Conservation (phyloP, 1,140 invertebrate genomes). For the Drosophila baimaii region DNA sequence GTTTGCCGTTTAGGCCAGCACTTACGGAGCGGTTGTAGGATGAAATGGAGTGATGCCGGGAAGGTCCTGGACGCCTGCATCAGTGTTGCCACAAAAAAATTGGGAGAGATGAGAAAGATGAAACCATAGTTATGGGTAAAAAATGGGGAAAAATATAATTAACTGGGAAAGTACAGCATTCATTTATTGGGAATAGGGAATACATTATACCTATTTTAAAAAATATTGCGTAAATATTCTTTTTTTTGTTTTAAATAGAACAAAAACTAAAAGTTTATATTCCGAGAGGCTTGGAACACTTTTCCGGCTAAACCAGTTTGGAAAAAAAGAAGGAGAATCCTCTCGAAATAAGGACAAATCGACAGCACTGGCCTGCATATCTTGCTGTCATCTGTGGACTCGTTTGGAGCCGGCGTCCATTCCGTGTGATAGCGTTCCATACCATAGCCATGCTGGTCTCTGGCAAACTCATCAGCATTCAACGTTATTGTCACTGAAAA, state of each 20-base stretch:
- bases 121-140: background rate
- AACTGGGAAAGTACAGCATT: background rate
- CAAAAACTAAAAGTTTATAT: too few species aligned
- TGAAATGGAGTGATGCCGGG: background rate
- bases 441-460: constrained; percentile 36
- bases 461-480: constrained; percentile 76
- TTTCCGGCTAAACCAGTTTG: background rate
- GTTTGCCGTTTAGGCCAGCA: constrained; percentile 63
- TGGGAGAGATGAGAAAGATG: too few species aligned
- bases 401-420: constrained; percentile 43
- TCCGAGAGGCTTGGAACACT: too few species aligned
- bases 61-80: constrained; percentile 24
- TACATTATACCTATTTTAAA: too few species aligned
- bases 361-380: constrained; percentile 36
- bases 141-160: background rate
- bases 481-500: constrained; percentile 79
- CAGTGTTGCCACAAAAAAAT: constrained; percentile 7
- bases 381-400: constrained; percentile 44
- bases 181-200: background rate
- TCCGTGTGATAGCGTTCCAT: constrained; percentile 24
- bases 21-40: constrained; percentile 20
- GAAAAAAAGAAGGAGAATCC: background rate
- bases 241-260: too few species aligned
- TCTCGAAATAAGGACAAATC: constrained; percentile 9
- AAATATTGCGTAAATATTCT: too few species aligned